phyloP scores from a whole-genome alignment of 2,113 vertebrate species.

The Sterrhoptilus dennistouni region DNA sequence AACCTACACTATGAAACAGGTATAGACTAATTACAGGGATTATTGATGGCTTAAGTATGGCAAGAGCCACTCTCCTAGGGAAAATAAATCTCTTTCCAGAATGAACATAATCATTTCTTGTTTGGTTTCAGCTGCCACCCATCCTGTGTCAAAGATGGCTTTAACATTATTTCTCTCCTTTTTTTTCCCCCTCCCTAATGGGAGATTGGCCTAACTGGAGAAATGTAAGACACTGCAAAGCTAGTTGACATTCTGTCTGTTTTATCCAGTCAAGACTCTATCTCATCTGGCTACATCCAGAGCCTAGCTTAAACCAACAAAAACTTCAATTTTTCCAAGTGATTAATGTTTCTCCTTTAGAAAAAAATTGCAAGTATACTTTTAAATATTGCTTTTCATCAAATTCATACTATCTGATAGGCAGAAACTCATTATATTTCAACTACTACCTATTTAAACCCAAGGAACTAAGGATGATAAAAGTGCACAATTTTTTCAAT shows the following conservation, averaged over 20 bases:
- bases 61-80: background rate
- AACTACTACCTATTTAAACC: background rate
- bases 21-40: constrained; percentile 44
- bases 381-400: background rate
- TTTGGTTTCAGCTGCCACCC: constrained; percentile 11
- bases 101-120: background rate
- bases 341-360: background rate
- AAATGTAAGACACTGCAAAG: background rate
- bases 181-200: background rate
- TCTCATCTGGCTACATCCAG: background rate
- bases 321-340: background rate
- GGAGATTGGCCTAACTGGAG: background rate
- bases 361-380: background rate
- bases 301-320: background rate
- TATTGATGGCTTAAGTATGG: background rate
- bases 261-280: background rate
- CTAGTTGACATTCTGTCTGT: background rate
- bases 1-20: constrained; percentile 14
- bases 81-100: constrained; percentile 37
- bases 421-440: background rate
- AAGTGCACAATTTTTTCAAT: background rate
- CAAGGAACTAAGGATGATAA: background rate
- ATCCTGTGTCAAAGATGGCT: background rate
- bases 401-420: background rate
- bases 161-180: background rate